Conservation (phyloP, 2,888 invertebrate species). For the Yponomeuta malinellus region DNA sequence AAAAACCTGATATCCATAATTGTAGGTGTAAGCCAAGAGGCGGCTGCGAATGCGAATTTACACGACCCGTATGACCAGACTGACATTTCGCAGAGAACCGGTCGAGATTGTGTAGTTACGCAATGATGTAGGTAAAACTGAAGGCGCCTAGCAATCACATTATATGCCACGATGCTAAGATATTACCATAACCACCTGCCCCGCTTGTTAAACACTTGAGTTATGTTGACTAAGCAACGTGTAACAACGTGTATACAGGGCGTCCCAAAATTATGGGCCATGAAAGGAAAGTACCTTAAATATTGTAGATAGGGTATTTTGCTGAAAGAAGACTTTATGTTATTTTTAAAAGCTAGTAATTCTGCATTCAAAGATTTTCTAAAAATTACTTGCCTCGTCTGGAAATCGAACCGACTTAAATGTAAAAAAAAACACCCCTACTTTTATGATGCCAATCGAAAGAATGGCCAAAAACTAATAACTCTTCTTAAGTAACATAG, state of each 20-base stretch:
- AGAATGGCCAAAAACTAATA: too few species aligned
- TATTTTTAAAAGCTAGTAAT: too few species aligned
- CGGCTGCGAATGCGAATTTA: slow-evolving; percentile 51
- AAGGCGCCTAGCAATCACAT: slow-evolving; percentile 44
- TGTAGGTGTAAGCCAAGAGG: slow-evolving; percentile 44
- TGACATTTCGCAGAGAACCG: slow-evolving; percentile 59
- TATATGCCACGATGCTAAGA: slow-evolving; percentile 39
- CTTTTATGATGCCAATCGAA: too few species aligned
- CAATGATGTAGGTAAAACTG: slow-evolving; percentile 65
- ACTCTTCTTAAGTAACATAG: too few species aligned
- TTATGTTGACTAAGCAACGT: slow-evolving; percentile 1
- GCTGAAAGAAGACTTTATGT: too few species aligned
- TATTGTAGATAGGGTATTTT: too few species aligned
- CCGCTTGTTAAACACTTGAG: slow-evolving; percentile 17
- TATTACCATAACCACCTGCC: slow-evolving; percentile 56
- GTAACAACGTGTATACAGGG: neutral
- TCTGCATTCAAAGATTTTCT: too few species aligned
- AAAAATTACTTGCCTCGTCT: too few species aligned
- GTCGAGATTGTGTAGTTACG: slow-evolving; percentile 53
- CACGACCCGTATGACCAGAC: slow-evolving; percentile 44
- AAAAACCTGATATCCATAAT: slow-evolving; percentile 42
- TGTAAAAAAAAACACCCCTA: too few species aligned
- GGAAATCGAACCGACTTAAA: too few species aligned
- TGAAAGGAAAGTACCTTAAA: too few species aligned
- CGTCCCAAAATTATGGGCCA: too few species aligned